Percentiles rank a stretch among this genome's conserved stretches.
These are phyloP conservation scores for Vulpes vulpes DNA, from an alignment of 2,113 vertebrate genomes.

Conservation along the genomic window DNA sequence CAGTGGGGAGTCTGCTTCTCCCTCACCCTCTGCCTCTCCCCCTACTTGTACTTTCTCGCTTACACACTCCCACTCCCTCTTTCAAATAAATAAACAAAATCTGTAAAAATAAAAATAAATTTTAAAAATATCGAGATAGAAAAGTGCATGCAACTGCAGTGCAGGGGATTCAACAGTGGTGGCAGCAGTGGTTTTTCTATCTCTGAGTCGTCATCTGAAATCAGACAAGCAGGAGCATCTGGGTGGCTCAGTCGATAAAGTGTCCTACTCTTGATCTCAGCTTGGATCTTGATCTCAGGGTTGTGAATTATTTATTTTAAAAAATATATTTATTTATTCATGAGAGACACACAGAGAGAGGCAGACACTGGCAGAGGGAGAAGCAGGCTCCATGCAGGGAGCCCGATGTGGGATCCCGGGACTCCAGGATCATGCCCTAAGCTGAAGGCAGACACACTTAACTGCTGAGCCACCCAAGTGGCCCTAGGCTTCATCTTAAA, in stretches of 20 bases:
- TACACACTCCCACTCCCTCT: background rate
- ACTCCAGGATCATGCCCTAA: no score
- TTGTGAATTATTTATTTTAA: background rate
- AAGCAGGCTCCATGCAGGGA: no score
- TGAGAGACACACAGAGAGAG: no score
- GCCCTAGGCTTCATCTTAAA: no score
- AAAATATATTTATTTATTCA: no score
- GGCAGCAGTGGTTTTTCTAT: background rate
- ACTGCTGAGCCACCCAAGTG: no score
- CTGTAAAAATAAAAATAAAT: background rate
- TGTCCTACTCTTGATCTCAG: background rate
- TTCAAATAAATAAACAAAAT: background rate
- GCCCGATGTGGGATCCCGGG: no score
- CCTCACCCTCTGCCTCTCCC: background rate
- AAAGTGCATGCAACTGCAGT: background rate
- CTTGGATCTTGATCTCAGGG: background rate
- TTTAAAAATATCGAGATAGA: background rate
- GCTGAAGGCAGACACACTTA: no score
- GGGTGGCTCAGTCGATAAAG: background rate
- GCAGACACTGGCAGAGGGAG: no score
- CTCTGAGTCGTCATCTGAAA: background rate
- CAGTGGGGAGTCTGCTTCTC: background rate
- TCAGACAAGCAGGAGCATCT: background rate
- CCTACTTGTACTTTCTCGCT: background rate
- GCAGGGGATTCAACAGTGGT: background rate